These are phyloP conservation scores for Perca schrenkii DNA, from an alignment of 2,113 vertebrate species.

Conservation along the genomic window DNA sequence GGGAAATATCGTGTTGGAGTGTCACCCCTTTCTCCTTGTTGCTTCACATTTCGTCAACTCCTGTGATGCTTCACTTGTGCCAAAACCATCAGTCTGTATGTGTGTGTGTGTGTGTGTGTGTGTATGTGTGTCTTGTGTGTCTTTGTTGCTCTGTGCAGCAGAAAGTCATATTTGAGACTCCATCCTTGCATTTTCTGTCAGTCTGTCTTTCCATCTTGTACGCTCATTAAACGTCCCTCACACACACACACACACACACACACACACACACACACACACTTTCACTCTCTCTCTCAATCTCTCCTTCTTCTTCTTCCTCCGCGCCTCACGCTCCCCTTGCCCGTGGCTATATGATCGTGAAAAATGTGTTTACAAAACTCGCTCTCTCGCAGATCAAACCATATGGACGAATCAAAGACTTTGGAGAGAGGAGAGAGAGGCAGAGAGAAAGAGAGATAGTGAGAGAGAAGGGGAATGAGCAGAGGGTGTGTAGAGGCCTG, in stretches of 20 bases:
- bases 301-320: constrained; percentile 82
- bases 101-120: constrained; percentile 31
- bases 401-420: constrained; percentile 87
- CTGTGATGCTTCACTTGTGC: constrained; percentile 76
- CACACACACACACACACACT: constrained; percentile 28
- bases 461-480: constrained; percentile 54
- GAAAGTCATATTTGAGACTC: constrained; percentile 65
- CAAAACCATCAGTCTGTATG: constrained; percentile 67
- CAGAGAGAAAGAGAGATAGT: constrained; percentile 58
- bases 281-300: constrained; percentile 7
- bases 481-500: constrained; percentile 79
- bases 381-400: constrained; percentile 89
- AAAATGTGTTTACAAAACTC: constrained; percentile 92
- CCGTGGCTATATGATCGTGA: constrained; percentile 89
- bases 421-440: constrained; percentile 79
- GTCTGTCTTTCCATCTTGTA: constrained; percentile 79
- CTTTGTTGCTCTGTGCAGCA: constrained; percentile 54
- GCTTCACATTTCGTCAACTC: constrained; percentile 86
- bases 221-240: constrained; percentile 84
- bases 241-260: constrained; percentile 35
- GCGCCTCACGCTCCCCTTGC: constrained; percentile 86
- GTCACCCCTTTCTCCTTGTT: constrained; percentile 77
- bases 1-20: constrained; percentile 65
- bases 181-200: constrained; percentile 79
- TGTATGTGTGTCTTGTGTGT: constrained; percentile 4